Evolutionary conservation across 1,140 invertebrate species (phyloP).

Genomic region (Chionoecetes opilio): DNA sequence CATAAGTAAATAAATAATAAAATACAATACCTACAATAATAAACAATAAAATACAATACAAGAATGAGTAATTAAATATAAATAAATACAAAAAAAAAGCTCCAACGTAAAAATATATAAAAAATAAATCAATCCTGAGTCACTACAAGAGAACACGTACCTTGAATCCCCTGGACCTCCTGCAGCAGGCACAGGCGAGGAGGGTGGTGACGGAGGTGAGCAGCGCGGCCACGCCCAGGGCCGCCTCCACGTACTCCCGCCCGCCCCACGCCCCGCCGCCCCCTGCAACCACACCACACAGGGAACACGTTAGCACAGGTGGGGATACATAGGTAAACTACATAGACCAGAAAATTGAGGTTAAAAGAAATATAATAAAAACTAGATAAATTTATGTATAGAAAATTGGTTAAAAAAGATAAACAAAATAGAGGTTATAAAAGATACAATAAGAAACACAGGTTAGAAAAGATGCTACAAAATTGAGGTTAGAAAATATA

Average conservation of each 20-base stretch:
- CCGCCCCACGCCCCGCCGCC: background rate
- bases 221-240: constrained; percentile 60
- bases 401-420: no score
- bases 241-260: constrained; percentile 42
- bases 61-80: no score
- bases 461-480: no score
- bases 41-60: no score
- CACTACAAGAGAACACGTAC: constrained; percentile 35
- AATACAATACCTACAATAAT: no score
- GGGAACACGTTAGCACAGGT: background rate
- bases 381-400: no score
- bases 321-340: background rate
- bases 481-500: no score
- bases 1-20: no score
- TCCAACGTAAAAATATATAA: background rate
- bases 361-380: no score
- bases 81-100: background rate
- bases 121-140: background rate
- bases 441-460: no score
- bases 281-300: background rate
- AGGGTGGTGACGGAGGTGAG: constrained; percentile 68
- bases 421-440: no score
- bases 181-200: constrained; percentile 67
- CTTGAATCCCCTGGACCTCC: constrained; percentile 69
- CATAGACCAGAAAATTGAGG: no score